Percentiles rank a stretch among this genome's conserved stretches.
These are phyloP conservation scores for Phymorhynchus buccinoides DNA, from an alignment of 1,140 invertebrate genomes.

Conservation along the genomic window DNA sequence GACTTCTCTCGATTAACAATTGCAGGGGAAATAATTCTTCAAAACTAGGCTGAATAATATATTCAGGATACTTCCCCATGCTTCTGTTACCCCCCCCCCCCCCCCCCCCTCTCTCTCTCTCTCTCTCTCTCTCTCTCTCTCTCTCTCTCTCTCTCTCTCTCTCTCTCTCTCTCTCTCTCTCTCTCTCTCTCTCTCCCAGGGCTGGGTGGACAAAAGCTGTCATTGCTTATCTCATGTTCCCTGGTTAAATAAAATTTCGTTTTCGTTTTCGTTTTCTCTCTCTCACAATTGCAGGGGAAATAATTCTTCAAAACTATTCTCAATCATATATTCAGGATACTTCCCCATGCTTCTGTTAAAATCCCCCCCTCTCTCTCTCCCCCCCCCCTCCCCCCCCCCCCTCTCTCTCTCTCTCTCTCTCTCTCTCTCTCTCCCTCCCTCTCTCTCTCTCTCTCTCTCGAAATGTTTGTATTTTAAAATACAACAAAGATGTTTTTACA, in stretches of 20 bases:
- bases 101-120: not conserved
- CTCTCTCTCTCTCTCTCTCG: conserved; percentile 20
- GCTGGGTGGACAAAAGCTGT: no score
- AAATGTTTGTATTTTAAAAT: not conserved
- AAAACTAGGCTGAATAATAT: no score
- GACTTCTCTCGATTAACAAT: no score
- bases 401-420: conserved; percentile 21
- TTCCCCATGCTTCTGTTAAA: not conserved
- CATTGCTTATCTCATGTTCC: no score
- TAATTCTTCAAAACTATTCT: not conserved
- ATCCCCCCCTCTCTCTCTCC: not conserved
- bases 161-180: not conserved
- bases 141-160: not conserved
- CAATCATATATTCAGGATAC: no score
- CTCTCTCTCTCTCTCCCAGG: not conserved
- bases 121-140: conserved; percentile 15
- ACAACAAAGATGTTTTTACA: not conserved
- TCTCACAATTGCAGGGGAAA: not conserved
- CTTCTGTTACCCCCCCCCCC: not conserved
- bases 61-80: no score
- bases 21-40: not conserved
- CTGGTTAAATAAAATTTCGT: no score
- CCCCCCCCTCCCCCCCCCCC: not conserved
- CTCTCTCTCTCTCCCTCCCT: conserved; percentile 21
- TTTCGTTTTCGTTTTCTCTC: not conserved